A percentile compares a stretch with the other conserved stretches of the same genome.
Evolutionary conservation across 2,797 vertebrate species (phyloP).

Genomic region (Malacoctenus gilli): DNA sequence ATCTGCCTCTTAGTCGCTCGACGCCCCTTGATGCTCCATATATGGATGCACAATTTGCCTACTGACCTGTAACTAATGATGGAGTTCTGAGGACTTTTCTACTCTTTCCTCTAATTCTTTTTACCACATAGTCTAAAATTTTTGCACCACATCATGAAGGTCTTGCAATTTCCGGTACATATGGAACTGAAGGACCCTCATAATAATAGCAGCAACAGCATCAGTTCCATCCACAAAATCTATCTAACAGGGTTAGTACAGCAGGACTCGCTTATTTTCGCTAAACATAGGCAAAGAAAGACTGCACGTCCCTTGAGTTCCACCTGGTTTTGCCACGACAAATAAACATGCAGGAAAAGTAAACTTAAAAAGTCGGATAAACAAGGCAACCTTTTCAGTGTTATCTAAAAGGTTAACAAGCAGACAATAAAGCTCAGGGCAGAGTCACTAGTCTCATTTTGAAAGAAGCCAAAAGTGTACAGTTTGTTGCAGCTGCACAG

Average conservation of each 20-base stretch:
- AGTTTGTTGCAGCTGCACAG: slow-evolving; percentile 1
- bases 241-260: no score
- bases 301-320: slow-evolving; percentile 17
- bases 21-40: background rate
- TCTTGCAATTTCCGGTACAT: background rate
- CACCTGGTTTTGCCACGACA: slow-evolving; percentile 32
- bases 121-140: background rate
- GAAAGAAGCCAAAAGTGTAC: slow-evolving; percentile 37
- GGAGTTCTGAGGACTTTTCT: background rate
- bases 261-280: no score
- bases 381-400: slow-evolving; percentile 72
- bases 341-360: slow-evolving; percentile 37
- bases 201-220: background rate
- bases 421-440: slow-evolving; percentile 59
- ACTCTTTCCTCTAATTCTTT: background rate
- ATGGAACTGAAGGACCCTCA: background rate
- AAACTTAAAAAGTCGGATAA: slow-evolving; percentile 56
- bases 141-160: background rate
- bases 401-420: slow-evolving; percentile 78
- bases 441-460: slow-evolving; percentile 56
- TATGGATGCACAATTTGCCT: background rate
- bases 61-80: background rate
- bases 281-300: no score
- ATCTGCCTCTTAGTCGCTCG: background rate
- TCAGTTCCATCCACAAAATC: no score